These are phyloP conservation scores for Saccostrea cuccullata DNA, from an alignment of 1,140 invertebrate species.

Conservation along the genomic window DNA sequence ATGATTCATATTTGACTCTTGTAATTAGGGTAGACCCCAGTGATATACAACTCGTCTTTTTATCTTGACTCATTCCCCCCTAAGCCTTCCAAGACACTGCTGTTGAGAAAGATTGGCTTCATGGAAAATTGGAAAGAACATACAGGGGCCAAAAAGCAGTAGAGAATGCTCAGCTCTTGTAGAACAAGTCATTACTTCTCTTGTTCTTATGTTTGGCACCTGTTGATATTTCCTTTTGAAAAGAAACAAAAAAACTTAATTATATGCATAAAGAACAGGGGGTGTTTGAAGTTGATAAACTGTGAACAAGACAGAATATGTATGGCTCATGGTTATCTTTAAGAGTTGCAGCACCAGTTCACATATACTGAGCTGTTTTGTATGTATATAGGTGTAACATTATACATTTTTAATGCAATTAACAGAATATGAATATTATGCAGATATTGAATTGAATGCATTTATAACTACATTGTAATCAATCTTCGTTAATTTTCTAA, in stretches of 20 bases:
- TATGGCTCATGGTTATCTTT: no score
- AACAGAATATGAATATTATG: no score
- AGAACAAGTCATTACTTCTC: not conserved
- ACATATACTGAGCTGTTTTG: no score
- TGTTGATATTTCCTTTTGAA: slow-evolving; percentile 1
- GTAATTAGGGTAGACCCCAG: not conserved
- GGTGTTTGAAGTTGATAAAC: not conserved
- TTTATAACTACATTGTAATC: no score
- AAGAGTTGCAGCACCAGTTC: no score
- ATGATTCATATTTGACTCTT: not conserved
- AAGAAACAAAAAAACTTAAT: not conserved
- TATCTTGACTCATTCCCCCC: not conserved
- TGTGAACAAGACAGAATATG: no score
- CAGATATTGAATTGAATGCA: no score
- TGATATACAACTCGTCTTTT: not conserved
- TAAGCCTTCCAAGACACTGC: not conserved
- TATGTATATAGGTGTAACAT: no score
- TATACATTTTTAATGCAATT: no score
- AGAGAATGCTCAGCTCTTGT: not conserved
- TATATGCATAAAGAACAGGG: not conserved
- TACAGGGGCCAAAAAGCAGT: not conserved
- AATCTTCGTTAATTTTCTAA: no score
- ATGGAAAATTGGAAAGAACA: no score
- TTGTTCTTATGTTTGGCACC: not conserved
- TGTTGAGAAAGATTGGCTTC: not conserved